Base-by-base conservation (phyloP, 2,888 invertebrate genomes). In the Zaprionus lineosus region DNA sequence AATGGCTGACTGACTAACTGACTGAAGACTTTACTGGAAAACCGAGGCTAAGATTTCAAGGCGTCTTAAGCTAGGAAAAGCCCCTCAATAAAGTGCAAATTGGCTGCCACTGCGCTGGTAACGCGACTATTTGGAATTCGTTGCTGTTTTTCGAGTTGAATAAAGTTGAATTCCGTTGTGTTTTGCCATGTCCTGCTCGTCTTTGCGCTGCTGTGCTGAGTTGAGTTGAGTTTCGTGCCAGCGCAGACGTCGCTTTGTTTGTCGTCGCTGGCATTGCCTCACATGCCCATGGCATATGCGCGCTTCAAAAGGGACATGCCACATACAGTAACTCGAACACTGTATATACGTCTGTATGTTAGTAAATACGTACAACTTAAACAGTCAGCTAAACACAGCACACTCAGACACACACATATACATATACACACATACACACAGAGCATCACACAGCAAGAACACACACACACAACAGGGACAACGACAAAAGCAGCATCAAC, bases 111-210 rank as follows among this genome's bases (percentile, higher is more conserved):
- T 37, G 8, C 9, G 37, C 19, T 44, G 39, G 36, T 26, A 21
- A 33, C 33, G 41, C 44, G 46, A 41, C 28, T 43, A 34, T 52
- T 68, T 36, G 68, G 44, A 44, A 52, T 63, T 60, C 43, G 43
- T 51, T 69, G 51, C 39, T 65, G 28, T 48, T 69, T 60, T 64
- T 74, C 59, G 61, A 78, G 78, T 74, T 76, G 79, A 79, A 61
- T 70, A 82, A 60, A 83, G 71, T 83, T 78, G 59, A 74, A 71
- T 71, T 78, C 58, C 74, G 83, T 84, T 77, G 71, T 62, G 61
- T 74, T 55, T 41, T 53, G 47, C 9, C 31, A 8, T 9, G 51
- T 18, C 14, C 6, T 21, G 44, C 24, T 43, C 19, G 34, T 47
- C 31, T 19, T 1, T 14, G 59, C 26, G 19, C 11, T 48, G 60